A percentile compares a stretch with the other conserved stretches of the same genome.
These are phyloP conservation scores for Eretmochelys imbricata DNA, from an alignment of 2,113 vertebrate species.

Conservation along the genomic window DNA sequence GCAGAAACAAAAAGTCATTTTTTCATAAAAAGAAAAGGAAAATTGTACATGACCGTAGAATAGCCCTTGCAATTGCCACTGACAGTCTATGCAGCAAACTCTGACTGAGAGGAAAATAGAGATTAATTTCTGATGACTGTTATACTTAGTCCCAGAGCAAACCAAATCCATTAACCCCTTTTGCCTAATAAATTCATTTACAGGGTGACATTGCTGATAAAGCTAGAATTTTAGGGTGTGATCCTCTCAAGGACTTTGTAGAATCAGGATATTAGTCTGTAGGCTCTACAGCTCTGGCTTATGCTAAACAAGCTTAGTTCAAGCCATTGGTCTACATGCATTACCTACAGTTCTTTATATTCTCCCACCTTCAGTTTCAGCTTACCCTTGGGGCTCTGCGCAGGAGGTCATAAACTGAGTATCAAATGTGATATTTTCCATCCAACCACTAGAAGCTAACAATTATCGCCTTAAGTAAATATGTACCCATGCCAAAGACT, in stretches of 20 bases:
- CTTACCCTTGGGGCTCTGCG: slow-evolving; percentile 19
- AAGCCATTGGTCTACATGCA: not conserved
- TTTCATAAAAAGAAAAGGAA: slow-evolving; percentile 54
- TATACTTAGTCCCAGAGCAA: not conserved
- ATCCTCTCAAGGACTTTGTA: not conserved
- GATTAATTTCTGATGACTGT: slow-evolving; percentile 22
- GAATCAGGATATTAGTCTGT: not conserved
- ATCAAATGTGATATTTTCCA: slow-evolving; percentile 61
- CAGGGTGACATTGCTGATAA: not conserved
- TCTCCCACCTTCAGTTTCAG: slow-evolving; percentile 13
- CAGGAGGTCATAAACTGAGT: slow-evolving; percentile 59
- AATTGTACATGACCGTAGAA: slow-evolving; percentile 45
- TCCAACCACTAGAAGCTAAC: slow-evolving; percentile 45
- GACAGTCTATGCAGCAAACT: slow-evolving; percentile 35
- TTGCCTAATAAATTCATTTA: not conserved
- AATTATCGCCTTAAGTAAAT: slow-evolving; percentile 71
- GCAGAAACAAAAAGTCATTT: slow-evolving; percentile 61
- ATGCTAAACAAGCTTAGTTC: not conserved
- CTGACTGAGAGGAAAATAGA: slow-evolving; percentile 39
- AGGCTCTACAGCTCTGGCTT: not conserved
- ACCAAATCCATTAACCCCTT: not conserved
- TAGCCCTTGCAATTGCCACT: slow-evolving; percentile 48
- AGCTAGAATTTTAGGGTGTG: not conserved
- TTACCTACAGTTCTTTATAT: not conserved
- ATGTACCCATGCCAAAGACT: slow-evolving; percentile 63